Base-by-base conservation (phyloP, 2,888 invertebrate species). In the Drosophila suboccidentalis region DNA sequence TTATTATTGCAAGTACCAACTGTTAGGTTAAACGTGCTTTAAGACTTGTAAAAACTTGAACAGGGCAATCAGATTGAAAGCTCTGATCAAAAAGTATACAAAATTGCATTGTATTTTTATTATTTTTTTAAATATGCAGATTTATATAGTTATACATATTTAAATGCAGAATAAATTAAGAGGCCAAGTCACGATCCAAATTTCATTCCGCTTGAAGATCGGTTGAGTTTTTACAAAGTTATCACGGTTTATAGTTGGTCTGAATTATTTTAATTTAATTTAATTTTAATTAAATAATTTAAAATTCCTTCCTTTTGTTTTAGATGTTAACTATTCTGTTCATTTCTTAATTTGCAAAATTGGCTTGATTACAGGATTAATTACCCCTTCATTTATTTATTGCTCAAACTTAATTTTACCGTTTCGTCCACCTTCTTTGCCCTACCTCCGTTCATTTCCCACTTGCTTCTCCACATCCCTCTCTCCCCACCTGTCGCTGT, bases 1-100 rank as follows among this genome's bases (percentile, higher is more conserved):
- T 32, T 32, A 60, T 60, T 46, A 60, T 22, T 38, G 5, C n/a
- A 39, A 11, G 19, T 3, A 36, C 15, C n/a, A 34, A 65, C 6
- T 36, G 17, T 34, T 4, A 11, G 19, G 6, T 3, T 34, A 34
- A 34, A 17, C 4, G 17, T 5, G 49, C 15, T 19, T 34, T 49
- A 13, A 19, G 6, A 11, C 22, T 44, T 6, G 13, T 44, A 26
- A 44, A 44, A 44, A 19, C 11, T 11, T 19, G 4, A 10, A 19
- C 9, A 4, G 6, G 1, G 11, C 11, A 43, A 11, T 39, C 8
- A 17, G 3, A 17, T 39, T 0, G 9, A 9, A 15, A 39, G 39
- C 39, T n/a, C 2, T 6, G n/a, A 6, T 38, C 36, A 38, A 38
- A 38, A 13, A 2, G n/a, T 38, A n/a, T 38, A 36, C 0, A 4